These are phyloP conservation scores for Pelodytes ibericus DNA, from an alignment of 2,797 vertebrate species.

Conservation along the genomic window DNA sequence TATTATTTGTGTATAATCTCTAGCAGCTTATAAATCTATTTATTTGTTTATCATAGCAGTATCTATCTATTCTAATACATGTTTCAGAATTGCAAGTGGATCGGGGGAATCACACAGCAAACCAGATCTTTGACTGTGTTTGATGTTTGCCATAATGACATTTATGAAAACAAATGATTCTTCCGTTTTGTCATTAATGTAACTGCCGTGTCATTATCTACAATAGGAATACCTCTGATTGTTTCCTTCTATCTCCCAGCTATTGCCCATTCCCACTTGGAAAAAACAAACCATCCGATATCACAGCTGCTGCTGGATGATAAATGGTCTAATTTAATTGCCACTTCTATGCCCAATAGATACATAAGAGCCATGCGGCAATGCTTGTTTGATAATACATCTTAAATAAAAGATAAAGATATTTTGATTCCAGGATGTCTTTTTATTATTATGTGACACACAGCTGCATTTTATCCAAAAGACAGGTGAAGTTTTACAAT, in stretches of 20 bases:
- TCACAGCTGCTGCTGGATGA: conserved; percentile 50
- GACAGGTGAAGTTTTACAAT: background rate
- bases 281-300: conserved; percentile 40
- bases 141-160: background rate
- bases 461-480: conserved; percentile 1
- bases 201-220: conserved; percentile 31
- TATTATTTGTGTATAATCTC: too few relatives aligned
- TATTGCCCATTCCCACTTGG: conserved; percentile 28
- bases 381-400: conserved; percentile 37
- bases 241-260: conserved; percentile 28
- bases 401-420: conserved; percentile 51
- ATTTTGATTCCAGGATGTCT: background rate
- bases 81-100: too few relatives aligned
- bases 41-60: too few relatives aligned
- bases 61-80: too few relatives aligned
- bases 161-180: background rate
- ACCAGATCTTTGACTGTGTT: background rate
- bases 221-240: conserved; percentile 27
- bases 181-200: conserved; percentile 24
- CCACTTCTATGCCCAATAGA: conserved; percentile 48
- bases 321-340: conserved; percentile 53
- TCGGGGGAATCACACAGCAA: background rate
- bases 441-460: conserved; percentile 10
- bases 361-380: conserved; percentile 33
- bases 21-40: too few relatives aligned